Conservation (phyloP, 2,113 vertebrate genomes). For the Siniperca chuatsi region DNA sequence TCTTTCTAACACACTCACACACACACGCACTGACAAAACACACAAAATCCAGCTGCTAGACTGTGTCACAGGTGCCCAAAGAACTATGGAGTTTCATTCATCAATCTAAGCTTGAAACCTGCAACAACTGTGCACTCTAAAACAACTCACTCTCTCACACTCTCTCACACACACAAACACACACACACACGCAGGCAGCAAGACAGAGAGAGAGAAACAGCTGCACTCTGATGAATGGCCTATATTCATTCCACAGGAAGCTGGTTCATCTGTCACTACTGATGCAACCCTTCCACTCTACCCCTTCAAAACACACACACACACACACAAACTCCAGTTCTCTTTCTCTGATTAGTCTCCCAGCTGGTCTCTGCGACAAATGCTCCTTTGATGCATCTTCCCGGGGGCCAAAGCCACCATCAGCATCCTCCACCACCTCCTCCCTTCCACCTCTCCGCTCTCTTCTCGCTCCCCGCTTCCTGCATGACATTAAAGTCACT, state of each 20-base stretch:
- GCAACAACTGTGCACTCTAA: conserved; percentile 69
- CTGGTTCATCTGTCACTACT: conserved; percentile 80
- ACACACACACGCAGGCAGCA: conserved; percentile 17
- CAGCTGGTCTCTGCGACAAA: conserved; percentile 81
- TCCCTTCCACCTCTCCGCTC: conserved; percentile 39
- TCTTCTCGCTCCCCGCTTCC: conserved; percentile 52
- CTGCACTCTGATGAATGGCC: conserved; percentile 82
- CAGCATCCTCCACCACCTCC: conserved; percentile 46
- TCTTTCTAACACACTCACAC: conserved; percentile 7
- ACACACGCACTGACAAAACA: conserved; percentile 4
- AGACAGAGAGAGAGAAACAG: conserved; percentile 66
- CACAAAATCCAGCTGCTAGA: conserved; percentile 63
- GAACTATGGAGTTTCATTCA: conserved; percentile 71
- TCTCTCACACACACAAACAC: conserved; percentile 19
- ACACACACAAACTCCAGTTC: conserved; percentile 35
- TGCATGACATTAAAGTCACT: conserved; percentile 73
- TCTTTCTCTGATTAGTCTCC: conserved; percentile 72
- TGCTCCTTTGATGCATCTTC: conserved; percentile 81
- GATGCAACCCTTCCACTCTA: conserved; percentile 75
- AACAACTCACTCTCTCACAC: conserved; percentile 34
- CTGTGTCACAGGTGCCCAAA: conserved; percentile 75
- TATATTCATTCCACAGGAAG: conserved; percentile 82
- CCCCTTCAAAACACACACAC: conserved; percentile 39
- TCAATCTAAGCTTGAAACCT: conserved; percentile 66
- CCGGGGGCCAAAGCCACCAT: conserved; percentile 68